Evolutionary conservation across 2,888 invertebrate species (phyloP).

Genomic region (Rhopalosiphum nymphaeae): DNA sequence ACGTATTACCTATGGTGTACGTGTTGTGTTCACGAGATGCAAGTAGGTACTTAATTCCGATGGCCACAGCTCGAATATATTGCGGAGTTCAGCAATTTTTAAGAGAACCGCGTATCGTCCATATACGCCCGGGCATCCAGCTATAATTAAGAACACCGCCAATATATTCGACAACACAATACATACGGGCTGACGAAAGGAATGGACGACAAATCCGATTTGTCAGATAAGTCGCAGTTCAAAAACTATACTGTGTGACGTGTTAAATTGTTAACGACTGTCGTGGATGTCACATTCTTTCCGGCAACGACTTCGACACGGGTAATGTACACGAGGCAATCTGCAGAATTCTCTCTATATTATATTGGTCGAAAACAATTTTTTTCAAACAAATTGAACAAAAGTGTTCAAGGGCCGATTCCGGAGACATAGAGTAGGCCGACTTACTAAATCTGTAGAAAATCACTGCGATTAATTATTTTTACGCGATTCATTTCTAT

Average conservation of each 20-base stretch:
- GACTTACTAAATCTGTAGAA: not conserved
- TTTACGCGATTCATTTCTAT: not conserved
- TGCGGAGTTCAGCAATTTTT: not conserved
- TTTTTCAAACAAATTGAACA: not conserved
- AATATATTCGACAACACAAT: too few relatives aligned
- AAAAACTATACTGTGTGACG: not conserved
- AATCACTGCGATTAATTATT: slow-evolving; percentile 10
- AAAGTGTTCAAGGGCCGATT: not conserved
- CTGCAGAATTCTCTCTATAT: not conserved
- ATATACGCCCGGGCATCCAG: too few relatives aligned
- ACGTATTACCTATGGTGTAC: not conserved
- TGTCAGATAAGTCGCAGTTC: not conserved
- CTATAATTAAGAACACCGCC: too few relatives aligned
- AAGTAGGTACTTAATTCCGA: not conserved
- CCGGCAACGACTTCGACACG: not conserved
- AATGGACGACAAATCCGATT: not conserved
- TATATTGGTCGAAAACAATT: not conserved
- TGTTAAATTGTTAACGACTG: not conserved
- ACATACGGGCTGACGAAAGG: too few relatives aligned
- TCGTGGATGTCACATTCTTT: not conserved
- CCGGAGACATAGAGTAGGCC: not conserved
- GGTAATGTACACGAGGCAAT: not conserved
- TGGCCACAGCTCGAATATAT: not conserved
- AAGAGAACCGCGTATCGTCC: not conserved
- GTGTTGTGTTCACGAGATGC: not conserved